These are phyloP conservation scores for Uromys caudimaculatus DNA, from an alignment of 2,797 vertebrate species.

Conservation along the genomic window DNA sequence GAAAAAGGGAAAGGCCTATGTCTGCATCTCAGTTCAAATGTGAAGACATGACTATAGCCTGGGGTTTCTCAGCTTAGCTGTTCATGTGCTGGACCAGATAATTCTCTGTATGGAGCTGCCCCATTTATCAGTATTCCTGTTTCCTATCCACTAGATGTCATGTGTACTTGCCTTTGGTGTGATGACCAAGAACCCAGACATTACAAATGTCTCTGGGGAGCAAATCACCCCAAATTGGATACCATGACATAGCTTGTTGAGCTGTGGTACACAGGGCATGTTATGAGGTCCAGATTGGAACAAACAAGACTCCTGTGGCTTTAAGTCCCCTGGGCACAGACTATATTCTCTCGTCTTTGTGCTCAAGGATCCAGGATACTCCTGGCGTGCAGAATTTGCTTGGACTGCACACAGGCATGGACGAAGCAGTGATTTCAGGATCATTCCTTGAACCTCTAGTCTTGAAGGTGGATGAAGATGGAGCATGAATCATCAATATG, in stretches of 20 bases:
- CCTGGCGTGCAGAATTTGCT: background rate
- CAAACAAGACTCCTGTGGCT: background rate
- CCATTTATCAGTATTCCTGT: background rate
- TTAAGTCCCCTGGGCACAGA: background rate
- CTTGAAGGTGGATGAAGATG: background rate
- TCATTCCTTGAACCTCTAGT: background rate
- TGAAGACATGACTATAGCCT: background rate
- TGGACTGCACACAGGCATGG: background rate
- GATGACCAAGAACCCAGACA: background rate
- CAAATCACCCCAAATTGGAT: background rate
- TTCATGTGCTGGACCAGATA: background rate
- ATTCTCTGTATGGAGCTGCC: background rate
- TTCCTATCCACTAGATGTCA: background rate
- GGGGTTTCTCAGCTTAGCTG: background rate
- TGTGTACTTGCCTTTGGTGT: background rate
- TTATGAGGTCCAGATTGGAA: background rate
- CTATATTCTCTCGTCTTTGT: background rate
- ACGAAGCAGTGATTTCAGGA: background rate
- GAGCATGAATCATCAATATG: background rate
- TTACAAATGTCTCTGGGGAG: background rate
- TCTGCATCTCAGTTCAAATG: background rate
- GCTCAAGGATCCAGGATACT: background rate
- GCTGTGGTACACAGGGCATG: accelerated
- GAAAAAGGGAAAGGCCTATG: background rate
- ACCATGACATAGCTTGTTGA: no score